These are phyloP conservation scores for Microcebus griseorufus DNA, from an alignment of 2,113 vertebrate genomes.

Conservation along the genomic window DNA sequence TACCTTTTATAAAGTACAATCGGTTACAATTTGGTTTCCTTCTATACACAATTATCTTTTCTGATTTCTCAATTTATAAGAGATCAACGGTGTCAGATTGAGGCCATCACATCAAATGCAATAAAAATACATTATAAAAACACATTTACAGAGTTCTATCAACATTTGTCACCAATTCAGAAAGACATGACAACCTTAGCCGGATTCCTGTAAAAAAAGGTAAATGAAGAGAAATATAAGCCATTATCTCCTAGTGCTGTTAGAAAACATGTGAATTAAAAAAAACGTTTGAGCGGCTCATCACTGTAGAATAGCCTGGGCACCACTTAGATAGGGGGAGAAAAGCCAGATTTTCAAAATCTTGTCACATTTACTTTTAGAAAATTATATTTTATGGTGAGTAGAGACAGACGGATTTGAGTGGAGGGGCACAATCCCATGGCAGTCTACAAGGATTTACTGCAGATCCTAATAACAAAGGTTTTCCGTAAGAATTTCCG, in stretches of 20 bases:
- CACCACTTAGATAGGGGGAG: not conserved
- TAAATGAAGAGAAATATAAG: constrained; percentile 30
- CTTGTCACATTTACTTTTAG: not conserved
- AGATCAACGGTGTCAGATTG: not conserved
- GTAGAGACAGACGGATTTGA: not conserved
- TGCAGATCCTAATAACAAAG: not conserved
- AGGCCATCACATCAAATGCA: not conserved
- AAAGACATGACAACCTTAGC: constrained; percentile 16
- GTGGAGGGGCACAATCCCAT: not conserved
- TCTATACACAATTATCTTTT: not conserved
- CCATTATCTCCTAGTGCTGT: not conserved
- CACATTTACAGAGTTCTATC: not conserved
- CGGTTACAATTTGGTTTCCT: not conserved
- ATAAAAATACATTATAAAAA: not conserved
- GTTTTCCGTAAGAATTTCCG: constrained; percentile 4
- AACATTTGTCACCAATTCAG: constrained; percentile 23
- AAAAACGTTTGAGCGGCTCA: not conserved
- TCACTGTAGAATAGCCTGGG: not conserved
- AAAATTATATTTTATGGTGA: not conserved
- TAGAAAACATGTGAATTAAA: not conserved
- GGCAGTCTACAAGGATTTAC: not conserved
- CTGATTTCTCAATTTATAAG: constrained; percentile 53
- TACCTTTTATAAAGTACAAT: not conserved
- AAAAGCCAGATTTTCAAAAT: not conserved
- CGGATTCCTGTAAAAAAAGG: not conserved